Percentiles rank a stretch among this genome's conserved stretches.
Conservation (phyloP, 1,140 invertebrate species). For the Drosophila tsacasi region DNA sequence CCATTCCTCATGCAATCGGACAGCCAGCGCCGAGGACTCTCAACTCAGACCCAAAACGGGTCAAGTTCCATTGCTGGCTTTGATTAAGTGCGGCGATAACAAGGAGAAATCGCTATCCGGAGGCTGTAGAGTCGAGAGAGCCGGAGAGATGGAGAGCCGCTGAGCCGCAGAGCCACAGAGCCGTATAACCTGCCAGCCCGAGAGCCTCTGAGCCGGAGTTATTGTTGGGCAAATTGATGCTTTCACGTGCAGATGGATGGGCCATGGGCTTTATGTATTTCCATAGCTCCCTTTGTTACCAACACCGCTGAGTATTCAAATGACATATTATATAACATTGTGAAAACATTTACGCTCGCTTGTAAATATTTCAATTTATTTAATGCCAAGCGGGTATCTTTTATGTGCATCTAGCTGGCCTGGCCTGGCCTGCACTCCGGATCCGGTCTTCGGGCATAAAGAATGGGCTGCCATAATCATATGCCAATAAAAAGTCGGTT, state of each 20-base stretch:
- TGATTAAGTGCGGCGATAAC: slow-evolving; percentile 54
- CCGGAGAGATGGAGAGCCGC: neutral
- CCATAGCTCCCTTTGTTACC: slow-evolving; percentile 22
- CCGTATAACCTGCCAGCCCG: neutral
- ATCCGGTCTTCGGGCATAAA: slow-evolving; percentile 50
- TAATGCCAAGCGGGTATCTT: slow-evolving; percentile 68
- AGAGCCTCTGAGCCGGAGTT: slow-evolving; percentile 17
- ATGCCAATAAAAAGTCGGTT: slow-evolving; percentile 83
- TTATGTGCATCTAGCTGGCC: slow-evolving; percentile 69
- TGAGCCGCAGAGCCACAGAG: neutral
- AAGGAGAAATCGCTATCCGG: slow-evolving; percentile 49
- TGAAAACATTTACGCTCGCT: slow-evolving; percentile 79
- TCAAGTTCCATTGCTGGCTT: slow-evolving; percentile 50
- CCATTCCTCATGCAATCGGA: slow-evolving; percentile 49
- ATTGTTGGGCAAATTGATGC: slow-evolving; percentile 61
- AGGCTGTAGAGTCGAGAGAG: neutral
- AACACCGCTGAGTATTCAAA: slow-evolving; percentile 56
- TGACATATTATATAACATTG: slow-evolving; percentile 70
- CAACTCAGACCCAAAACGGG: slow-evolving; percentile 16
- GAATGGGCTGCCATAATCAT: slow-evolving; percentile 78
- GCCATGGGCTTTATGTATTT: slow-evolving; percentile 20
- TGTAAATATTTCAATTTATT: slow-evolving; percentile 83
- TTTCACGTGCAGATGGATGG: slow-evolving; percentile 55
- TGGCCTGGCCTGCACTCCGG: slow-evolving; percentile 56
- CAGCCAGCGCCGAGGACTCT: slow-evolving; percentile 11